Evolutionary conservation across 1,140 invertebrate species (phyloP).

Genomic region (Anastrepha obliqua): DNA sequence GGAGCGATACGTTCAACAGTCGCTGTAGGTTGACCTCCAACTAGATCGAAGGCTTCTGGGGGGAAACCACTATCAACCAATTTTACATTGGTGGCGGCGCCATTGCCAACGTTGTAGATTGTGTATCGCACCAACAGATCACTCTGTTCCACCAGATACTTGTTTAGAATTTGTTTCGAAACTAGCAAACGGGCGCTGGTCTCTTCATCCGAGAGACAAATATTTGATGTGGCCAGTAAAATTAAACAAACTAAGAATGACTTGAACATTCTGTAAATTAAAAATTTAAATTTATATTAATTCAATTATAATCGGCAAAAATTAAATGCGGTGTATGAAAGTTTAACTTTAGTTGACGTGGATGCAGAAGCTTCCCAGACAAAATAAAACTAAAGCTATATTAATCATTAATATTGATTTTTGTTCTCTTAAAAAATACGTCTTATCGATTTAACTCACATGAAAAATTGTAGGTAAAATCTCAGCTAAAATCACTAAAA

Average conservation of each 20-base stretch:
- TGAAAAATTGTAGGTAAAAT: background rate
- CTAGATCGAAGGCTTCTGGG: conserved; percentile 89
- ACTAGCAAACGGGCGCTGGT: conserved; percentile 84
- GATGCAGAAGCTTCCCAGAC: conserved; percentile 44
- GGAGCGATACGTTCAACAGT: conserved; percentile 92
- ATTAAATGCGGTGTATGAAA: background rate
- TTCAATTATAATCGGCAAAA: conserved; percentile 60
- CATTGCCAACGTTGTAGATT: conserved; percentile 88
- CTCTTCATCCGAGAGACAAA: conserved; percentile 77
- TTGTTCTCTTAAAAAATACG: background rate
- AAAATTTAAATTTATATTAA: background rate
- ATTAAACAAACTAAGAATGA: conserved; percentile 64
- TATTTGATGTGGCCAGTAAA: conserved; percentile 65
- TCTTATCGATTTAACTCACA: background rate
- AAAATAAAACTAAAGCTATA: background rate
- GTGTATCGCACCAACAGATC: conserved; percentile 96
- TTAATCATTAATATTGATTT: conserved; percentile 36
- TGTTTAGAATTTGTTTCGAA: conserved; percentile 95
- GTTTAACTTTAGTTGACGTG: conserved; percentile 68
- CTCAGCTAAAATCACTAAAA: conserved; percentile 53
- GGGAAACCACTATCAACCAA: conserved; percentile 93
- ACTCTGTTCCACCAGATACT: conserved; percentile 98
- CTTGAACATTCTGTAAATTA: conserved; percentile 66
- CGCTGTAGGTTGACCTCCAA: conserved; percentile 89
- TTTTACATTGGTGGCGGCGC: conserved; percentile 91